phyloP scores from a whole-genome alignment of 2,888 invertebrate genomes.

The Ormyrus labotus region DNA sequence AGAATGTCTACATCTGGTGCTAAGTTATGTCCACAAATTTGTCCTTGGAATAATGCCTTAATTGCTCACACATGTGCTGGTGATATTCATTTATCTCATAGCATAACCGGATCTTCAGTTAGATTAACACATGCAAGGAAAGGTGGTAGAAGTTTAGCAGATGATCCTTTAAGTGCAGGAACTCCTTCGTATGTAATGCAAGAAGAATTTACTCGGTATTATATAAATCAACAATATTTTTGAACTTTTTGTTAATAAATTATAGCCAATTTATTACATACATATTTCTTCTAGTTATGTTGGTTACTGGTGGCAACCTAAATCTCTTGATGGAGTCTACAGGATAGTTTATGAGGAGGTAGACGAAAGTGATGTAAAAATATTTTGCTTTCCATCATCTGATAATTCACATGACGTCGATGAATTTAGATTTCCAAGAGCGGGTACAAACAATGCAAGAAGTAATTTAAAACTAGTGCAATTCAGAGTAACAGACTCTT shows the following conservation, averaged over 20 bases:
- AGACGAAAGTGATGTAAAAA: conserved; percentile 92
- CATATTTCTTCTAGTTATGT: conserved; percentile 80
- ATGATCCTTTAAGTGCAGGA: conserved; percentile 93
- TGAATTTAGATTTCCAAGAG: conserved; percentile 91
- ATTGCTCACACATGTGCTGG: conserved; percentile 93
- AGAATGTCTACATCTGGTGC: conserved; percentile 82
- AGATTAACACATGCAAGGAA: conserved; percentile 84
- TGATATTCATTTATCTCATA: conserved; percentile 92
- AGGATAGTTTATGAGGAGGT: conserved; percentile 92
- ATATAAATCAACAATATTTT: not conserved
- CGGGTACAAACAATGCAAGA: conserved; percentile 93
- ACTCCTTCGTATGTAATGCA: conserved; percentile 99
- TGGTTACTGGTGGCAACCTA: conserved; percentile 99
- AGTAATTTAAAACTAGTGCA: conserved; percentile 92
- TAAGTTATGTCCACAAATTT: conserved; percentile 88
- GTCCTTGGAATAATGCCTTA: conserved; percentile 87
- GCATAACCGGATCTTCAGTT: conserved; percentile 82
- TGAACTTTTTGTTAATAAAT: conserved; percentile 4
- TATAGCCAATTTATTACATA: not conserved
- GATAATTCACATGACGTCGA: conserved; percentile 88
- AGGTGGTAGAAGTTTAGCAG: conserved; percentile 82
- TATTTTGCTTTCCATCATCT: conserved; percentile 91
- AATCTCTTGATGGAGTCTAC: conserved; percentile 84
- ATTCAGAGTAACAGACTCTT: conserved; percentile 81
- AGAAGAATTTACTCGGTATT: conserved; percentile 88